phyloP scores from a whole-genome alignment of 2,797 vertebrate genomes.

The Poeciliopsis presidionis region DNA sequence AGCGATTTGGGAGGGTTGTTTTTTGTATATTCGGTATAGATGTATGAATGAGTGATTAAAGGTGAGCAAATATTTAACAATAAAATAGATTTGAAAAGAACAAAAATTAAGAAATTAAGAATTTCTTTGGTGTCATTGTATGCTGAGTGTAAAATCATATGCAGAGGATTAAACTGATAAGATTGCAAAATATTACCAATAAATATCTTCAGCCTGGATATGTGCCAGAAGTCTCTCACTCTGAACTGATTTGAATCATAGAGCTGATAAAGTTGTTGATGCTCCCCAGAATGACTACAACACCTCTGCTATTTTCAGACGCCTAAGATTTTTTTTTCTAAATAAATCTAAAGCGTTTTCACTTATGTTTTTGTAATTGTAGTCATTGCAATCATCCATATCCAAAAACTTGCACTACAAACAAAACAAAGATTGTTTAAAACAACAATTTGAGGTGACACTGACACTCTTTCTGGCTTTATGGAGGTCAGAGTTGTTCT shows the following conservation, averaged over 20 bases:
- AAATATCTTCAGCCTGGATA: background rate
- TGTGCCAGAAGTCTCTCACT: no score
- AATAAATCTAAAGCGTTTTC: background rate
- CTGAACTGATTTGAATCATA: background rate
- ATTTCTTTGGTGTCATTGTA: background rate
- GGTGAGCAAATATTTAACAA: slow-evolving; percentile 13
- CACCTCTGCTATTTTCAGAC: background rate
- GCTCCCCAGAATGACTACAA: background rate
- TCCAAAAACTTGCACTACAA: background rate
- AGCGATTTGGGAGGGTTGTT: slow-evolving; percentile 10
- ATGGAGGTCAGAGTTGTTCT: no score
- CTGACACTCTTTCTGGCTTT: no score
- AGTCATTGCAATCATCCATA: background rate
- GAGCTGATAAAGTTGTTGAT: background rate
- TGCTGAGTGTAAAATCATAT: background rate
- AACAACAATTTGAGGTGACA: background rate
- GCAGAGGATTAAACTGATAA: background rate
- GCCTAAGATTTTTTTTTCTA: background rate
- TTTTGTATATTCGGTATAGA: slow-evolving; percentile 10
- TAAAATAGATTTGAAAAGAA: background rate
- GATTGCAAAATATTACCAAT: background rate
- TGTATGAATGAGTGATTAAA: slow-evolving; percentile 39
- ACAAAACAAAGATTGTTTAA: background rate
- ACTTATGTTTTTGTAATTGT: background rate
- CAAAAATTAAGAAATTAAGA: no score